Conservation (phyloP, 2,888 invertebrate species). For the Nomada ferruginata region DNA sequence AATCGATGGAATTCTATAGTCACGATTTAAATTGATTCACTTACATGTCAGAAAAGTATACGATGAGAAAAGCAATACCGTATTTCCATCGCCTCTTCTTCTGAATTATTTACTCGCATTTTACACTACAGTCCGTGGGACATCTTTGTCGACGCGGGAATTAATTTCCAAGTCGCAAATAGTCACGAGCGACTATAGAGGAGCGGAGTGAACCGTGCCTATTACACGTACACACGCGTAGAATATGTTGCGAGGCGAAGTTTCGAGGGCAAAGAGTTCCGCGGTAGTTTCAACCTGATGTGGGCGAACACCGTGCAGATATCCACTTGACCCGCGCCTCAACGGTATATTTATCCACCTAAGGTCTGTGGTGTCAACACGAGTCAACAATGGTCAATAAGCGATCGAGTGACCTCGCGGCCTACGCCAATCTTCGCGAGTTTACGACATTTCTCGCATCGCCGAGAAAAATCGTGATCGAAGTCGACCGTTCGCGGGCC, state of each 20-base stretch:
- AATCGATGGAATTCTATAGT: too few relatives aligned
- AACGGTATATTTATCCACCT: slow-evolving; percentile 81
- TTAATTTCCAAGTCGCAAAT: too few relatives aligned
- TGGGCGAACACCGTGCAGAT: slow-evolving; percentile 80
- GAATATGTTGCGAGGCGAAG: not conserved
- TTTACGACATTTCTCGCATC: slow-evolving; percentile 37
- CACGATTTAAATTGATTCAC: too few relatives aligned
- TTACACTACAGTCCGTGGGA: too few relatives aligned
- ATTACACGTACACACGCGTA: not conserved
- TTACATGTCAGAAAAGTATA: too few relatives aligned
- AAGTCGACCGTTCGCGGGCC: not conserved
- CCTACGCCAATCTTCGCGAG: slow-evolving; percentile 77
- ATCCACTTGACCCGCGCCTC: slow-evolving; percentile 81
- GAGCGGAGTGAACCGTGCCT: too few relatives aligned
- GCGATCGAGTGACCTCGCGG: slow-evolving; percentile 81
- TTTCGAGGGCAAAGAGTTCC: slow-evolving; percentile 33
- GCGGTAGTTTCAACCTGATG: slow-evolving; percentile 69
- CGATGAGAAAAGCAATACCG: too few relatives aligned
- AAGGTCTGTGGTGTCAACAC: slow-evolving; percentile 84
- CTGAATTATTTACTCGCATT: too few relatives aligned
- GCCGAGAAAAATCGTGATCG: slow-evolving; percentile 23
- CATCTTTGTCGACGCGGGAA: too few relatives aligned
- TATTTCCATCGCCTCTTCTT: too few relatives aligned
- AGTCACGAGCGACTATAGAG: too few relatives aligned
- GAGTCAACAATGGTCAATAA: slow-evolving; percentile 84